These are phyloP conservation scores for Intellagama lesueurii DNA, from an alignment of 2,797 vertebrate genomes.

Conservation along the genomic window DNA sequence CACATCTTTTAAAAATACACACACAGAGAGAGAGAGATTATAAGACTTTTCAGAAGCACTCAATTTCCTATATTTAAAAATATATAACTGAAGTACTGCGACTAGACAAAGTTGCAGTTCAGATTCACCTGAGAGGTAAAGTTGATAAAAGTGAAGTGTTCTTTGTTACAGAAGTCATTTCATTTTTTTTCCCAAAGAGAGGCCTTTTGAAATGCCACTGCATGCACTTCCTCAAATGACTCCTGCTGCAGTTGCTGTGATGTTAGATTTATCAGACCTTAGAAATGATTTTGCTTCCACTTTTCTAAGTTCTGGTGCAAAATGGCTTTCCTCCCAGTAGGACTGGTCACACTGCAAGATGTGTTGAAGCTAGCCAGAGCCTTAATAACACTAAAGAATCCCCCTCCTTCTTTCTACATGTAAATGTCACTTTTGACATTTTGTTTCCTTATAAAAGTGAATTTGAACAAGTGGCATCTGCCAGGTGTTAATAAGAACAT, in stretches of 20 bases:
- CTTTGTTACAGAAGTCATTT: constrained; percentile 17
- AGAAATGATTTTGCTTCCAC: background rate
- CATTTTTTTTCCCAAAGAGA: constrained; percentile 30
- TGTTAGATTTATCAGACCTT: constrained; percentile 11
- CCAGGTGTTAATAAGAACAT: background rate
- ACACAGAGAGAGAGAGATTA: background rate
- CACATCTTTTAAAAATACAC: background rate
- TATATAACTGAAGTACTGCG: constrained; percentile 5
- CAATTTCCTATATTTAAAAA: constrained; percentile 1
- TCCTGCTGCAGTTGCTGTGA: background rate
- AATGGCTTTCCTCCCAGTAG: background rate
- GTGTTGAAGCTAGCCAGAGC: background rate
- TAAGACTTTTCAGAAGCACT: background rate
- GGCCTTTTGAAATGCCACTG: constrained; percentile 4
- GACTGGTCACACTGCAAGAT: background rate
- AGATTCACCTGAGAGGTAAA: background rate
- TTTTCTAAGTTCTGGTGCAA: constrained; percentile 22
- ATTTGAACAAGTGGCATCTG: background rate
- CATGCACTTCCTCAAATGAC: background rate
- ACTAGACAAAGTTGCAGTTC: constrained; percentile 33
- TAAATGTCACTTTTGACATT: background rate
- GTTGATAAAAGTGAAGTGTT: constrained; percentile 22
- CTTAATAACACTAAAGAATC: background rate
- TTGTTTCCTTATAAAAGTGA: background rate
- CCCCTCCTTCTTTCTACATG: background rate